These are phyloP conservation scores for Resseliella maxima DNA, from an alignment of 2,888 invertebrate genomes.

Conservation along the genomic window DNA sequence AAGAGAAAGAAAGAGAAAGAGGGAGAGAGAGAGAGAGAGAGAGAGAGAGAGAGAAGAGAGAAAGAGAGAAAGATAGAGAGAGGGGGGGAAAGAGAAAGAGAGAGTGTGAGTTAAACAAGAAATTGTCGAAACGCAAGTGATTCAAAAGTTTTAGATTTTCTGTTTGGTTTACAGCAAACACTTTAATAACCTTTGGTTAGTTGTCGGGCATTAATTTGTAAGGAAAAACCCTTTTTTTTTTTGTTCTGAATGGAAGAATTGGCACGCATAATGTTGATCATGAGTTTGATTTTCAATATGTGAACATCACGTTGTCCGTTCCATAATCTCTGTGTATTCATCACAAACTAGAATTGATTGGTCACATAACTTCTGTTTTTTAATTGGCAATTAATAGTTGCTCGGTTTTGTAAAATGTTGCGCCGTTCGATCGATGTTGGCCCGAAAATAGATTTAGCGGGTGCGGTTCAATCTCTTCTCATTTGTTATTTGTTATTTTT, in stretches of 20 bases:
- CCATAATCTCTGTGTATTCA: neutral
- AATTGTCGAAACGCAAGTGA: neutral
- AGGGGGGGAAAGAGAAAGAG: neutral
- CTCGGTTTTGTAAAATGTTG: no score
- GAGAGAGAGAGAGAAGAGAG: no score
- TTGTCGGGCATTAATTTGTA: neutral
- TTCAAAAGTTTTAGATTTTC: neutral
- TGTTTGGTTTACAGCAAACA: neutral
- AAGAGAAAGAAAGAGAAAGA: no score
- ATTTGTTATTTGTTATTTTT: neutral
- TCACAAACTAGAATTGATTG: constrained; percentile 8
- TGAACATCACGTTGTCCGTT: constrained; percentile 16
- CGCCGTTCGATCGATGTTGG: no score
- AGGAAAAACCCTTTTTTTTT: neutral
- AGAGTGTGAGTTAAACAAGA: neutral
- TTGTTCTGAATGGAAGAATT: neutral
- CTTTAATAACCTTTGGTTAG: neutral
- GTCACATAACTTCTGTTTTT: constrained; percentile 7
- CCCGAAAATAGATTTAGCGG: no score
- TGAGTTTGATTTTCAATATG: constrained; percentile 6
- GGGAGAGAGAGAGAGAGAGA: no score
- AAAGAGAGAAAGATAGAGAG: no score
- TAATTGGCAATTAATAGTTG: constrained; percentile 53
- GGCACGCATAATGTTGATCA: constrained; percentile 50
- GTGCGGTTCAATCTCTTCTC: no score